Base-by-base conservation (phyloP, 2,113 vertebrate genomes). In the Ptilorrhoa leucosticta region DNA sequence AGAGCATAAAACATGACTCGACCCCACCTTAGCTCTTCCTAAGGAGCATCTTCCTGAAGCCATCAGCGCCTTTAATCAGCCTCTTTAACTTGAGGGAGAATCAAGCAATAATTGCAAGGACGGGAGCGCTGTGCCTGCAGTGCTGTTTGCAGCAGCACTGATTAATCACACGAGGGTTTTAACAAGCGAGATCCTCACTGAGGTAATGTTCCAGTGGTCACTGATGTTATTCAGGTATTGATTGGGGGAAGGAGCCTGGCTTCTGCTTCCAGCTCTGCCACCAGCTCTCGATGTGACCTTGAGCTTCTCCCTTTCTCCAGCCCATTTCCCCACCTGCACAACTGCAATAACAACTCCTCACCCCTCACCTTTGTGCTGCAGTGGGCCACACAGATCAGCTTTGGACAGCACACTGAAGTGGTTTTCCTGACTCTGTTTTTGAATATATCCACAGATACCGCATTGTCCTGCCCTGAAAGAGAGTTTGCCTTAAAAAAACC, bases 231-330 rank as follows among this genome's bases (percentile, higher is more conserved):
- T 16, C 17, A 50, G 10, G 6, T 19, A 80, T 65, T 28, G 63
- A 65, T 8, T 10, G 21, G 40, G 53, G 20, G 9, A 57, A 57
- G 50, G 63, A 73, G 83, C 71, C 66, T 47, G 53, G 42, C 10
- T 27, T 88, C 66, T 33, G 18, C 33, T 65, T 50, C 75, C 84
- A 88, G 79, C 66, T 76, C 88, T 61, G 71, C 20, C 78, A 40
- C 58, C 12, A 3, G 1, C 35, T 40, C 77, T 30, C 0, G 0
- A 0, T 5, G 64, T 47, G 30, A 63, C 72, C 77, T 78, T 60
- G 69, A 58, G 64, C 57, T 78, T 37, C 56, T 56, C 47, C 12
- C 48, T 71, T 17, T 44, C 68, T 18, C 68, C 86, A 51, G 16
- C 58, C 37, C 58, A 3, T 63, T 37, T 81, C 42, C 57, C 45